Conservation (phyloP, 2,113 vertebrate species). For the Arvicanthis niloticus region DNA sequence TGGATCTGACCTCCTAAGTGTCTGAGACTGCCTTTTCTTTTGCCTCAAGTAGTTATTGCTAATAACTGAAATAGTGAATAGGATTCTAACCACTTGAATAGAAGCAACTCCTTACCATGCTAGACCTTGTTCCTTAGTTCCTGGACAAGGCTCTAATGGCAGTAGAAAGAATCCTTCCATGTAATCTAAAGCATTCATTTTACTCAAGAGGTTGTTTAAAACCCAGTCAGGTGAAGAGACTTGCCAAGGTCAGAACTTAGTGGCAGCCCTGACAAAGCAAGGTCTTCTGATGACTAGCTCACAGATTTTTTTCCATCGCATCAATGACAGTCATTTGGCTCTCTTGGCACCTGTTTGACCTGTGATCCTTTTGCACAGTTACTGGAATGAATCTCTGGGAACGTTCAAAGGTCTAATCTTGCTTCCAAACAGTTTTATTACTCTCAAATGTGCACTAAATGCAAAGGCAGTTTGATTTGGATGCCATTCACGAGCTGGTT, state of each 20-base stretch:
- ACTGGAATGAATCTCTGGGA: conserved; percentile 1
- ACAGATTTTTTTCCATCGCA: conserved; percentile 34
- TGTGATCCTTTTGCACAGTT: conserved; percentile 27
- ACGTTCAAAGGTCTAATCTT: conserved; percentile 16
- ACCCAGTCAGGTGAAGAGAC: background rate
- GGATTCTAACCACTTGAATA: background rate
- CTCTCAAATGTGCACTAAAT: conserved; percentile 27
- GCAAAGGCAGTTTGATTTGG: conserved; percentile 23
- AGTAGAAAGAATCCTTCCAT: background rate
- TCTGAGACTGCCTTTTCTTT: background rate
- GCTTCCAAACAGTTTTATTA: conserved; percentile 48
- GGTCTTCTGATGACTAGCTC: background rate
- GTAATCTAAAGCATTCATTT: background rate
- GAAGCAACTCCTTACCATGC: background rate
- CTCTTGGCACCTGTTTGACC: background rate
- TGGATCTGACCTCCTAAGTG: background rate
- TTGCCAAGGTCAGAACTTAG: conserved; percentile 18
- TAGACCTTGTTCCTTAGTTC: background rate
- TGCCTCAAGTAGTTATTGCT: background rate
- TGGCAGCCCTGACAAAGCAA: background rate
- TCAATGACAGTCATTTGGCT: background rate
- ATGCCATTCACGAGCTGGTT: conserved; percentile 8
- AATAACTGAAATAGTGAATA: background rate
- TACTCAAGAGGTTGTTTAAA: background rate
- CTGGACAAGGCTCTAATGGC: background rate